Conservation (phyloP, 1,140 invertebrate species). For the Drosophila nikananu region DNA sequence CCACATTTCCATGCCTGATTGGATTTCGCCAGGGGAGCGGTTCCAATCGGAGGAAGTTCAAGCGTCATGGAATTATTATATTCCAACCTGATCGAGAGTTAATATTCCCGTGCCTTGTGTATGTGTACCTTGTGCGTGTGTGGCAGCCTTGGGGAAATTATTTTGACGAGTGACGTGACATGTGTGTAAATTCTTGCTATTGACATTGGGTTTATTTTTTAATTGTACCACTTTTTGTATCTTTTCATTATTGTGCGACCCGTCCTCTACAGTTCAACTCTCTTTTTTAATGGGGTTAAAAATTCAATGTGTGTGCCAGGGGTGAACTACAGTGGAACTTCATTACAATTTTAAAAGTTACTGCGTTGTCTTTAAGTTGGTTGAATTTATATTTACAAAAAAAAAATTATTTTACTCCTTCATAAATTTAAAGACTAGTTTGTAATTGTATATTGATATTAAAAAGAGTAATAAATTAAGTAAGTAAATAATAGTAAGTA, state of each 20-base stretch:
- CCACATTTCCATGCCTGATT: slow-evolving; percentile 34
- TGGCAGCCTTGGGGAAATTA: slow-evolving; percentile 34
- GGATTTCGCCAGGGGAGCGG: slow-evolving; percentile 24
- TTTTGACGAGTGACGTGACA: slow-evolving; percentile 46
- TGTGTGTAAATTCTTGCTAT: slow-evolving; percentile 43
- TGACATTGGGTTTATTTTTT: slow-evolving; percentile 28
- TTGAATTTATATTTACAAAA: too few species aligned
- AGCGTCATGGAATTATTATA: slow-evolving; percentile 46
- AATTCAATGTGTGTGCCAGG: background rate
- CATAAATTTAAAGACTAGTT: too few species aligned
- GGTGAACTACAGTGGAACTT: slow-evolving; percentile 7
- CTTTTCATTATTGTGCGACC: background rate
- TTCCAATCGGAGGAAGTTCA: slow-evolving; percentile 7
- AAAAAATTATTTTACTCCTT: too few species aligned
- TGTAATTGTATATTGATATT: too few species aligned
- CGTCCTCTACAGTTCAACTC: slow-evolving; percentile 6
- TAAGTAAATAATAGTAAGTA: too few species aligned
- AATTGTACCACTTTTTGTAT: slow-evolving; percentile 17
- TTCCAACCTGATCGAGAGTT: slow-evolving; percentile 39
- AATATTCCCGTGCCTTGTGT: slow-evolving; percentile 13
- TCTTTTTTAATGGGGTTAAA: slow-evolving; percentile 6
- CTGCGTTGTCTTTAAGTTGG: too few species aligned
- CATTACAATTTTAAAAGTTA: too few species aligned
- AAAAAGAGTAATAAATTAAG: background rate
- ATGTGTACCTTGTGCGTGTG: slow-evolving; percentile 1